Evolutionary conservation across 37 sponge, comb jelly and placozoan genomes (phyloP).

Genomic region (Chondrilla cf. caribensis): DNA sequence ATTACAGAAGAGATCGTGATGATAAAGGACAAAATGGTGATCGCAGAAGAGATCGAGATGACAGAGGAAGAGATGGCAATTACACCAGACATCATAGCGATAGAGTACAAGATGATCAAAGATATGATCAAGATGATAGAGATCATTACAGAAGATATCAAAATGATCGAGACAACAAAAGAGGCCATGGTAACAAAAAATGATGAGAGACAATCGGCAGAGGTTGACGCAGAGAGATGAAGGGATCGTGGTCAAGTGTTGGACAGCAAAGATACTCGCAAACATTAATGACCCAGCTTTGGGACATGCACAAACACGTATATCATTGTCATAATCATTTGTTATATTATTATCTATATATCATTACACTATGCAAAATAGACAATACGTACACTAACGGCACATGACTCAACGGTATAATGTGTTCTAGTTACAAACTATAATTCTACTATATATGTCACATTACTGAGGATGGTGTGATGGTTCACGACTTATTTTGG

Average conservation of each 20-base stretch:
- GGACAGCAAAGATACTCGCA: not conserved
- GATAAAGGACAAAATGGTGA: not conserved
- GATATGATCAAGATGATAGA: not conserved
- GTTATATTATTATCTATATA: no score
- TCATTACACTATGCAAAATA: no score
- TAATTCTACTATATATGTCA: no score
- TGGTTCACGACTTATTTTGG: no score
- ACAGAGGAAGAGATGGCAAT: not conserved
- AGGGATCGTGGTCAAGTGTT: not conserved
- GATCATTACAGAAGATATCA: not conserved
- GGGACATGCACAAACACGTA: not conserved
- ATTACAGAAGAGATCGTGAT: not conserved
- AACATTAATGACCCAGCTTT: not conserved
- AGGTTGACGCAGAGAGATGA: not conserved
- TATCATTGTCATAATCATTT: no score
- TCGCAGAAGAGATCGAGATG: not conserved
- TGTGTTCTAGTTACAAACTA: no score
- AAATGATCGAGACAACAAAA: not conserved
- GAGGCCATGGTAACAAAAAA: not conserved
- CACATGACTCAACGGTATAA: no score
- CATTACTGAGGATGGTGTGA: no score
- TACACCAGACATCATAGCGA: not conserved
- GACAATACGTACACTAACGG: no score
- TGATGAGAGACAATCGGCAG: not conserved
- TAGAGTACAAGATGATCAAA: no score